phyloP scores from a whole-genome alignment of 2,888 invertebrate species.

The Dolichopus griseipennis region DNA sequence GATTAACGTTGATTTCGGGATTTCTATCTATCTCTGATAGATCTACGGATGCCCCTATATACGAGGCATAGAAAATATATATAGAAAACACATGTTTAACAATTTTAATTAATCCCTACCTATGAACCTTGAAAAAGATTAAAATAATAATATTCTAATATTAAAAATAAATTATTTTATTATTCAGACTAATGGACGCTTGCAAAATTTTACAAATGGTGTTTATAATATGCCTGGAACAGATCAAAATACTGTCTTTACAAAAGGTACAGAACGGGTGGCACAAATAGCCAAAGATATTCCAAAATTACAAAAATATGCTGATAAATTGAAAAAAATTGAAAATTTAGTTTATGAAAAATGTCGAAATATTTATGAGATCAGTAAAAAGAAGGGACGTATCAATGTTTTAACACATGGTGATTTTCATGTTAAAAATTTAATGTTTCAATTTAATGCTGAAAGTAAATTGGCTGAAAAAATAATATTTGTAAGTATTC shows the following conservation, averaged over 20 bases:
- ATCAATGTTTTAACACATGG: slow-evolving; percentile 41
- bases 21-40: too few species aligned
- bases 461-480: slow-evolving; percentile 12
- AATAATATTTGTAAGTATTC: slow-evolving; percentile 15
- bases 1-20: too few species aligned
- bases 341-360: not conserved
- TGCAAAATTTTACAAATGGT: not conserved
- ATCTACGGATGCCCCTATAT: too few species aligned
- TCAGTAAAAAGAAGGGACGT: not conserved
- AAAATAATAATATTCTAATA: too few species aligned
- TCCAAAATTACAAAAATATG: not conserved
- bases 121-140: too few species aligned
- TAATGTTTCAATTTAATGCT: slow-evolving; percentile 35
- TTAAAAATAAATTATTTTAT: too few species aligned
- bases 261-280: not conserved
- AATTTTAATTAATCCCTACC: too few species aligned
- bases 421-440: slow-evolving; percentile 42
- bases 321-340: slow-evolving; percentile 13
- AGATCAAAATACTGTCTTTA: not conserved
- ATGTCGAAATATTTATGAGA: not conserved
- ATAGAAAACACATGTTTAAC: too few species aligned
- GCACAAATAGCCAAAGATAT: not conserved
- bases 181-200: not conserved
- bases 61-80: too few species aligned
- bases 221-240: not conserved